Evolutionary conservation across 1,140 invertebrate genomes (phyloP).

Genomic region (Oreohelix idahoensis): DNA sequence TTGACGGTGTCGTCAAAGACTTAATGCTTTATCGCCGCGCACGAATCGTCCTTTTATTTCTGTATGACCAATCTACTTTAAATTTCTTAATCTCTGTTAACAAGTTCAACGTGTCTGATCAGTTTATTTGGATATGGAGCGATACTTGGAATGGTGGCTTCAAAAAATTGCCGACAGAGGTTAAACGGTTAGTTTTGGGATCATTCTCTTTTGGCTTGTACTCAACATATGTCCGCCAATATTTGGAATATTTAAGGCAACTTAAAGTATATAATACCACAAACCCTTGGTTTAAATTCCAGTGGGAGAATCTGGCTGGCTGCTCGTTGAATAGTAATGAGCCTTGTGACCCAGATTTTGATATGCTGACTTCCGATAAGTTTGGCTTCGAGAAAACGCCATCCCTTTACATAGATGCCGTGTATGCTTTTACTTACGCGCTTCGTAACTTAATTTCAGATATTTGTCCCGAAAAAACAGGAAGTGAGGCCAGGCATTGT

Average conservation of each 20-base stretch:
- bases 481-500: neutral
- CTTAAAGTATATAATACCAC: neutral
- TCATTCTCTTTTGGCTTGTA: neutral
- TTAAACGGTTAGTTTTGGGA: neutral
- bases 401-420: conserved; percentile 13
- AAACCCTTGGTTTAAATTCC: conserved; percentile 12
- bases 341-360: neutral
- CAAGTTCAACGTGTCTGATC: conserved; percentile 11
- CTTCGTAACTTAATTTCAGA: conserved; percentile 11
- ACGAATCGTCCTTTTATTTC: neutral
- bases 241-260: neutral
- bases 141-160: neutral
- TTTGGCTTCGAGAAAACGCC: neutral
- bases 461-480: neutral
- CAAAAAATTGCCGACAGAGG: neutral
- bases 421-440: conserved; percentile 20
- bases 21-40: neutral
- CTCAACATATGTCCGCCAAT: neutral
- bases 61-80: neutral
- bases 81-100: neutral
- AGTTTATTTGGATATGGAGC: conserved; percentile 30
- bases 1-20: neutral
- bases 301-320: conserved; percentile 2
- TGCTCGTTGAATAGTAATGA: neutral
- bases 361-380: neutral